Percentiles rank a stretch among this genome's conserved stretches.
Evolutionary conservation across 2,797 vertebrate species (phyloP).

Genomic region (Hydrolagus colliei): DNA sequence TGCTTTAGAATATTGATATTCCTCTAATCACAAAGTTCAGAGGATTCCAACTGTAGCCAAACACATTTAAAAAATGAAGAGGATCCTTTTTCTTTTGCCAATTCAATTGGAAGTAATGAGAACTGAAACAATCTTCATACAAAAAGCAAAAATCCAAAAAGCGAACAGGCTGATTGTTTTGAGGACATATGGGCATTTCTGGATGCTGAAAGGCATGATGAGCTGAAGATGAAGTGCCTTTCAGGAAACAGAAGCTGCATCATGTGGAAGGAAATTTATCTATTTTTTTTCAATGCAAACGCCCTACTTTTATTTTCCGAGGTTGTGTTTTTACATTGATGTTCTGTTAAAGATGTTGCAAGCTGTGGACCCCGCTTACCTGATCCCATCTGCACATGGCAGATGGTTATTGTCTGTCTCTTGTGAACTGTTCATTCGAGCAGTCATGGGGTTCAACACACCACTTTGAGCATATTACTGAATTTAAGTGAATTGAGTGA

Average conservation of each 20-base stretch:
- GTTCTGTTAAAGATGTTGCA: conserved; percentile 25
- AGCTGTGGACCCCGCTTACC: conserved; percentile 42
- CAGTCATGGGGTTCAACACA: too few species aligned
- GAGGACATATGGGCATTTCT: conserved; percentile 54
- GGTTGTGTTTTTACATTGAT: too few species aligned
- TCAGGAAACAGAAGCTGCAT: conserved; percentile 34
- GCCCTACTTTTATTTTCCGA: not conserved
- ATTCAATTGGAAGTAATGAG: too few species aligned
- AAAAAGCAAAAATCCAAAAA: too few species aligned
- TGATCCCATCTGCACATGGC: conserved; percentile 44
- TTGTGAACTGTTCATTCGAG: conserved; percentile 32
- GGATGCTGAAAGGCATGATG: conserved; percentile 49
- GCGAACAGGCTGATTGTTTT: not conserved
- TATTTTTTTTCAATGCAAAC: not conserved
- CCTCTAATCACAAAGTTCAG: too few species aligned
- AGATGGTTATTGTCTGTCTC: conserved; percentile 44
- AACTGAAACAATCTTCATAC: too few species aligned
- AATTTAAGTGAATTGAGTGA: too few species aligned
- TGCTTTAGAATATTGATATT: too few species aligned
- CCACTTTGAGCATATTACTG: too few species aligned
- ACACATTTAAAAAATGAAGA: too few species aligned
- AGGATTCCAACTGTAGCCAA: too few species aligned
- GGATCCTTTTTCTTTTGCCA: too few species aligned
- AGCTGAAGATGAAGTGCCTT: conserved; percentile 49
- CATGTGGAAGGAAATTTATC: not conserved